These are phyloP conservation scores for Trachymyrmex septentrionalis DNA, from an alignment of 1,140 invertebrate species.

Conservation along the genomic window DNA sequence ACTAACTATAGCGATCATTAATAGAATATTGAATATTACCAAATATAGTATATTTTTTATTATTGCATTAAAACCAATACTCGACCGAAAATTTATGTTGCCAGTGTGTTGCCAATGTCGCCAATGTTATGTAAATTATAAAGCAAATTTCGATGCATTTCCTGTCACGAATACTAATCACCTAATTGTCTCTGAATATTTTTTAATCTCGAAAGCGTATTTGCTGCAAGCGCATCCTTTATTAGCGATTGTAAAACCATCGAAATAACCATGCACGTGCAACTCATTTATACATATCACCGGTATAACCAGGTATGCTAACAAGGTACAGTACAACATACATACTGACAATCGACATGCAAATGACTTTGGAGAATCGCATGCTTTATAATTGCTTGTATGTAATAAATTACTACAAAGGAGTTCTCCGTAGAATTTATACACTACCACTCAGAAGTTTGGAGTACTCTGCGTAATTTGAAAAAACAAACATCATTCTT, in stretches of 20 bases:
- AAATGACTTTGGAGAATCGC: slow-evolving; percentile 22
- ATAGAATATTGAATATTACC: slow-evolving; percentile 16
- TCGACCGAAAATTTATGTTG: slow-evolving; percentile 25
- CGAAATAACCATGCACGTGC: background rate
- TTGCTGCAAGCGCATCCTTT: background rate
- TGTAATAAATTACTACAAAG: slow-evolving; percentile 10
- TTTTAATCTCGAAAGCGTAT: slow-evolving; percentile 7
- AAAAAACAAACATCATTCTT: no score
- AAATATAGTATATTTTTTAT: slow-evolving; percentile 37
- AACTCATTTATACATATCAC: no score
- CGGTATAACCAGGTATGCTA: background rate
- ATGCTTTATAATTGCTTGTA: background rate
- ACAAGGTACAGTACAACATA: background rate
- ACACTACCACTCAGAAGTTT: no score
- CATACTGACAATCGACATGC: slow-evolving; percentile 9
- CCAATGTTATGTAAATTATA: slow-evolving; percentile 28
- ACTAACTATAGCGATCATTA: background rate
- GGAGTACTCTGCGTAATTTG: no score
- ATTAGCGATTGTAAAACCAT: background rate
- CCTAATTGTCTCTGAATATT: slow-evolving; percentile 42
- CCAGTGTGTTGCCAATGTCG: no score
- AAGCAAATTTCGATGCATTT: slow-evolving; percentile 44
- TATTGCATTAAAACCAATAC: background rate
- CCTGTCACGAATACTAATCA: slow-evolving; percentile 36
- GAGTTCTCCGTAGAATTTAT: background rate